Evolutionary conservation across 2,113 vertebrate genomes (phyloP).

Genomic region (Plecotus auritus): DNA sequence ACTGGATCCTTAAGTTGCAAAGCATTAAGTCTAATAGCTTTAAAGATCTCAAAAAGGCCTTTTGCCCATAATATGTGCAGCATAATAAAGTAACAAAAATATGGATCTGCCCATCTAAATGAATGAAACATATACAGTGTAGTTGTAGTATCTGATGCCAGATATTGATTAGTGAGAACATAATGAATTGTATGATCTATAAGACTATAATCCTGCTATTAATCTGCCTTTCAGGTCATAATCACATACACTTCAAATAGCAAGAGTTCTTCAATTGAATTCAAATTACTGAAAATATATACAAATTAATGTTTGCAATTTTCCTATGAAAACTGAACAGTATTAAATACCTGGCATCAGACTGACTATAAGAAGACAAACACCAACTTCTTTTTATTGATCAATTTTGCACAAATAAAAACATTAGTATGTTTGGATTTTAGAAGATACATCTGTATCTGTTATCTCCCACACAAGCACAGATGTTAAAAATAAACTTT

Average conservation of each 20-base stretch:
- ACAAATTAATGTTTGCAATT: conserved; percentile 78
- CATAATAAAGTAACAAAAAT: conserved; percentile 77
- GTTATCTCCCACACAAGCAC: conserved; percentile 38
- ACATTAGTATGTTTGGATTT: conserved; percentile 25
- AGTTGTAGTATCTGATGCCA: conserved; percentile 78
- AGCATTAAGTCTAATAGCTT: conserved; percentile 56
- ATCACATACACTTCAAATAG: conserved; percentile 79
- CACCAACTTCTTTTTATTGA: background rate
- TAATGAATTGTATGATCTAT: conserved; percentile 85
- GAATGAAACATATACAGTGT: conserved; percentile 79
- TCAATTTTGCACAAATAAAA: background rate
- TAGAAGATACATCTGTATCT: conserved; percentile 26
- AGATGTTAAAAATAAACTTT: conserved; percentile 59
- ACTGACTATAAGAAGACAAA: conserved; percentile 34
- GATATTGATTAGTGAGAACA: conserved; percentile 82
- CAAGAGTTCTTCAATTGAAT: conserved; percentile 77
- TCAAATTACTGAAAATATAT: conserved; percentile 81
- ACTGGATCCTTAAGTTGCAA: conserved; percentile 51
- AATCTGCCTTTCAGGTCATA: conserved; percentile 83
- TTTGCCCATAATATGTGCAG: conserved; percentile 61
- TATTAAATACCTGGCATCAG: conserved; percentile 62
- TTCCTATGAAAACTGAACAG: conserved; percentile 69
- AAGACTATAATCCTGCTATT: conserved; percentile 83
- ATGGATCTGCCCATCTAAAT: conserved; percentile 77
- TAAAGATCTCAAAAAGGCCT: conserved; percentile 50